phyloP scores from a whole-genome alignment of 1,140 invertebrate species.

The Calosoma granatense region DNA sequence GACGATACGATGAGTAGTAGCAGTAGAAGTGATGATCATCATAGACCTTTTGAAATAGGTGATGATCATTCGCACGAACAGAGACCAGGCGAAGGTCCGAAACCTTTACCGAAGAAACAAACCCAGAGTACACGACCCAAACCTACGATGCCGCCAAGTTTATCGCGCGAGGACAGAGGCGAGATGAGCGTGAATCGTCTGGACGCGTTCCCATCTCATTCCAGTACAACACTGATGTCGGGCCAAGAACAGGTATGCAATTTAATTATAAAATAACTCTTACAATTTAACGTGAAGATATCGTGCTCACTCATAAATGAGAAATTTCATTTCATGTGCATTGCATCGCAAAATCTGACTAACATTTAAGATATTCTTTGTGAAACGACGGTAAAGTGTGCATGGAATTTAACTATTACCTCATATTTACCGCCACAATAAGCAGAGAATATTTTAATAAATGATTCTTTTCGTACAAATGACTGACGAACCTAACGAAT shows the following conservation, averaged over 20 bases:
- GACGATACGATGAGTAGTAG: background rate
- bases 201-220: slow-evolving; percentile 19
- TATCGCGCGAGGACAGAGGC: background rate
- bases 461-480: too few species aligned
- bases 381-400: too few species aligned
- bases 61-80: slow-evolving; percentile 57
- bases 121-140: slow-evolving; percentile 29
- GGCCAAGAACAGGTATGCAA: slow-evolving; percentile 30
- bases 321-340: too few species aligned
- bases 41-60: slow-evolving; percentile 30
- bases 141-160: slow-evolving; percentile 22
- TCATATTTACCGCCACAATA: too few species aligned
- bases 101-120: slow-evolving; percentile 32
- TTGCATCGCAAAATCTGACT: too few species aligned
- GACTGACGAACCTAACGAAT: too few species aligned
- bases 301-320: too few species aligned
- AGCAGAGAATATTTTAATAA: too few species aligned
- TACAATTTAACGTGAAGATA: too few species aligned
- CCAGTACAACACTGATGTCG: slow-evolving; percentile 22
- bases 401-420: too few species aligned
- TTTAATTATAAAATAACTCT: slow-evolving; percentile 1
- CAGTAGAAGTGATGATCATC: slow-evolving; percentile 33
- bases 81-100: slow-evolving; percentile 34
- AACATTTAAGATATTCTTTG: too few species aligned
- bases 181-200: slow-evolving; percentile 11